Evolutionary conservation across 1,140 invertebrate species (phyloP), one percentile per base, ranked within the genome.

Genomic region (Caenorhabditis brenneri): DNA sequence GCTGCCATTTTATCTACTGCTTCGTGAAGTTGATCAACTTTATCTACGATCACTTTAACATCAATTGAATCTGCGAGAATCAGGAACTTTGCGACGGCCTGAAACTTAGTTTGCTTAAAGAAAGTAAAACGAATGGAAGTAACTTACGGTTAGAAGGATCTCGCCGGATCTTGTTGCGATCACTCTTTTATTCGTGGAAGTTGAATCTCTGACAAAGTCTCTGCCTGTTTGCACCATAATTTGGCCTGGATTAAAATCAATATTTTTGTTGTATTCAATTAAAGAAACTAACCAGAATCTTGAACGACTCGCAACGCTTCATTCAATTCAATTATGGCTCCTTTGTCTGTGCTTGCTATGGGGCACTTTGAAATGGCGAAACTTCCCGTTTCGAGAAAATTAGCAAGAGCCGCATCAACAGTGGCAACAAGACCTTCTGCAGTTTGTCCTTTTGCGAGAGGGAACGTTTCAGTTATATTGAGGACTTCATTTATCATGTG

Each of bases 51-150:
- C 16, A 27, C 5, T 48, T 49, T 39, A 19, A 83, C 74, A 79
- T 83, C 82, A 15, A 83, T 48, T n/a, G 60, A 69, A 39, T 83
- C 82, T 15, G 82, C 82, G n/a, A 80, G 49, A 83, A 83, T 83
- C n/a, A 83, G 39, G 24, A 83, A 55, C n/a, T 79, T 27, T n/a
- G 82, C 65, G 24, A 83, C 65, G 15, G 69, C 65, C 82, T 83
- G 48, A 79, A 83, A 29, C 4, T 7, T n/a, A 2, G 12, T 10
- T 1, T 36, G 31, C 7, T 15, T 53, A 31, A 22, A 3, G 10
- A 27, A 79, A 15, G 42, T 46, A 33, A 39, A 53, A 79, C 0
- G 15, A n/a, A 74, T 24, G 9, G 4, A 24, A 3, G 2, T 48
- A 55, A 49, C 78, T 83, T 36, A 83, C 82, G 42, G 22, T 29